Evolutionary conservation across 2,797 vertebrate species (phyloP).

Genomic region (Bradypus variegatus): DNA sequence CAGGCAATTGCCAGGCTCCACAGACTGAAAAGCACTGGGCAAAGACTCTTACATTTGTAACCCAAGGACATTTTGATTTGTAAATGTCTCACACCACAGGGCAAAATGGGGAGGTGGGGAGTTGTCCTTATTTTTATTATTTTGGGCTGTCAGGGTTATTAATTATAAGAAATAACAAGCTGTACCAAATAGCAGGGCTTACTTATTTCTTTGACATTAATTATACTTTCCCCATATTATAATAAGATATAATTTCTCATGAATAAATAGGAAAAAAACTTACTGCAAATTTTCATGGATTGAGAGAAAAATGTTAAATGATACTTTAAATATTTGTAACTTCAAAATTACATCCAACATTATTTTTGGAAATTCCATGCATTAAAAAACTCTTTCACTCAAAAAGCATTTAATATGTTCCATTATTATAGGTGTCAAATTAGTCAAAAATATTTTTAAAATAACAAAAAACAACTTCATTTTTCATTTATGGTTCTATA

Average conservation of each 20-base stretch:
- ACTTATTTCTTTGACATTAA: conserved; percentile 9
- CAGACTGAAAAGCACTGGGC: not conserved
- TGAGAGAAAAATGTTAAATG: conserved; percentile 8
- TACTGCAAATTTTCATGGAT: not conserved
- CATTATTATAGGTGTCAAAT: not conserved
- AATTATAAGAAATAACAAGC: conserved; percentile 12
- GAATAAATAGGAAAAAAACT: not conserved
- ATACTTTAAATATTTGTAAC: not conserved
- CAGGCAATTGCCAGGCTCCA: not conserved
- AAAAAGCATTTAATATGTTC: not conserved
- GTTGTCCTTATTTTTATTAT: not conserved
- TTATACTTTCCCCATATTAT: not conserved
- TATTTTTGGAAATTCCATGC: conserved; percentile 7
- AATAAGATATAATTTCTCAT: conserved; percentile 13
- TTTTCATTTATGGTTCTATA: not conserved
- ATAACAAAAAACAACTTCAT: not conserved
- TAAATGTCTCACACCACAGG: not conserved
- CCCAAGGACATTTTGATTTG: not conserved
- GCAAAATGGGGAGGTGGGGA: not conserved
- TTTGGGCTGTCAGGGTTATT: not conserved
- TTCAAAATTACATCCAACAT: conserved; percentile 18
- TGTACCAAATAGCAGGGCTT: not conserved
- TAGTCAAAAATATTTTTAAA: conserved; percentile 3
- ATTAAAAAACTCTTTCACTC: not conserved
- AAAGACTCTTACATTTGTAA: not conserved